Evolutionary conservation across 1,140 invertebrate species (phyloP).

Genomic region (Penaeus indicus): DNA sequence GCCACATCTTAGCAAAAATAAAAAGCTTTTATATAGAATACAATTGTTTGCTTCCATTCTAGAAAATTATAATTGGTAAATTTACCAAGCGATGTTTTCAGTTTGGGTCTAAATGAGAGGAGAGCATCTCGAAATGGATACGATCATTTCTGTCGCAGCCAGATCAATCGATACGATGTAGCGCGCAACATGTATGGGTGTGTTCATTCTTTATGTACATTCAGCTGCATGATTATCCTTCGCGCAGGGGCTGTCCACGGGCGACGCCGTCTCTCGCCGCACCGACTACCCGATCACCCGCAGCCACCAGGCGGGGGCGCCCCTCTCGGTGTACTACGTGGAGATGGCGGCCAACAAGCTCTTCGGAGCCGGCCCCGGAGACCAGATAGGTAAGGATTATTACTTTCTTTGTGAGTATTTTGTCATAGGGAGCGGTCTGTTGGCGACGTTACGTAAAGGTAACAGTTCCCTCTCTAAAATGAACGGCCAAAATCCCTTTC

Average conservation of each 20-base stretch:
- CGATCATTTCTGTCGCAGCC: too few relatives aligned
- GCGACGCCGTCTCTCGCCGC: not conserved
- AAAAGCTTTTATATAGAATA: too few relatives aligned
- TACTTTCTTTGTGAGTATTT: too few relatives aligned
- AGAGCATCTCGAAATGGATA: too few relatives aligned
- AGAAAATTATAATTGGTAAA: too few relatives aligned
- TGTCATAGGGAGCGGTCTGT: not conserved
- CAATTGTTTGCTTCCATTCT: too few relatives aligned
- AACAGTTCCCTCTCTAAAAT: not conserved
- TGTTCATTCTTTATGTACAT: too few relatives aligned
- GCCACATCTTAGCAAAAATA: too few relatives aligned
- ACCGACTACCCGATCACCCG: slow-evolving; percentile 21
- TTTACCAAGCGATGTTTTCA: too few relatives aligned
- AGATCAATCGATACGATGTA: too few relatives aligned
- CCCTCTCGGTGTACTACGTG: slow-evolving; percentile 12
- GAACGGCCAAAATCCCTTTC: not conserved
- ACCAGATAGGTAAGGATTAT: slow-evolving; percentile 26
- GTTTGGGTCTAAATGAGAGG: too few relatives aligned
- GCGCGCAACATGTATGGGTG: too few relatives aligned
- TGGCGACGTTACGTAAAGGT: not conserved
- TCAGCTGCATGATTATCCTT: not conserved
- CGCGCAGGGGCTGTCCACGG: not conserved
- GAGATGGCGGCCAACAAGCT: slow-evolving; percentile 46
- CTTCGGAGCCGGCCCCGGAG: slow-evolving; percentile 30
- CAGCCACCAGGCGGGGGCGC: slow-evolving; percentile 11